Evolutionary conservation across 1,140 invertebrate genomes (phyloP).

Genomic region (Campodea augens): DNA sequence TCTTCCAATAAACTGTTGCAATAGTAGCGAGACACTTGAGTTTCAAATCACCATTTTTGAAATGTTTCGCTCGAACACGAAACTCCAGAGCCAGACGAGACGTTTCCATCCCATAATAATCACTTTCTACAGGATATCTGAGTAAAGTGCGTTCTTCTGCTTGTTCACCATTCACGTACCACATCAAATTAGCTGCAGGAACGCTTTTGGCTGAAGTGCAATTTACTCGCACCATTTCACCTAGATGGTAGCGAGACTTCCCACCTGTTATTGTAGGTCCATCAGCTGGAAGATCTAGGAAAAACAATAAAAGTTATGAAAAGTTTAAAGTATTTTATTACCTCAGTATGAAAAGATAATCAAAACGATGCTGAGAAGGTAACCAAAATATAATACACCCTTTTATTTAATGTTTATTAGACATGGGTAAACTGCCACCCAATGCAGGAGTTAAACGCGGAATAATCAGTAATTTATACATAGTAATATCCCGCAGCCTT

Average conservation of each 20-base stretch:
- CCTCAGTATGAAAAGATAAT: too few species aligned
- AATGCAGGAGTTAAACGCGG: too few species aligned
- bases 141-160: slow-evolving; percentile 30
- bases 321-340: too few species aligned
- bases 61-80: slow-evolving; percentile 51
- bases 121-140: slow-evolving; percentile 33
- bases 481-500: too few species aligned
- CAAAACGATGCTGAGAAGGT: too few species aligned
- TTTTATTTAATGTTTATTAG: too few species aligned
- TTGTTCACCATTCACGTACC: slow-evolving; percentile 72
- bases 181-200: slow-evolving; percentile 58
- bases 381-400: too few species aligned
- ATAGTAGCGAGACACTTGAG: too few species aligned
- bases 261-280: slow-evolving; percentile 67
- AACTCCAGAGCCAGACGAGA: slow-evolving; percentile 46
- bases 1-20: slow-evolving; percentile 58
- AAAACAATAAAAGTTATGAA: too few species aligned
- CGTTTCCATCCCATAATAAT: slow-evolving; percentile 44
- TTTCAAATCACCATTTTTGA: slow-evolving; percentile 66
- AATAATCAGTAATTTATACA: too few species aligned
- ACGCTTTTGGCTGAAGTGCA: slow-evolving; percentile 64
- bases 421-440: too few species aligned
- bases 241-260: slow-evolving; percentile 53
- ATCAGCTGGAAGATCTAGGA: slow-evolving; percentile 60
- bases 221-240: slow-evolving; percentile 57